phyloP scores from a whole-genome alignment of 2,113 vertebrate species.

The Prolemur simus region DNA sequence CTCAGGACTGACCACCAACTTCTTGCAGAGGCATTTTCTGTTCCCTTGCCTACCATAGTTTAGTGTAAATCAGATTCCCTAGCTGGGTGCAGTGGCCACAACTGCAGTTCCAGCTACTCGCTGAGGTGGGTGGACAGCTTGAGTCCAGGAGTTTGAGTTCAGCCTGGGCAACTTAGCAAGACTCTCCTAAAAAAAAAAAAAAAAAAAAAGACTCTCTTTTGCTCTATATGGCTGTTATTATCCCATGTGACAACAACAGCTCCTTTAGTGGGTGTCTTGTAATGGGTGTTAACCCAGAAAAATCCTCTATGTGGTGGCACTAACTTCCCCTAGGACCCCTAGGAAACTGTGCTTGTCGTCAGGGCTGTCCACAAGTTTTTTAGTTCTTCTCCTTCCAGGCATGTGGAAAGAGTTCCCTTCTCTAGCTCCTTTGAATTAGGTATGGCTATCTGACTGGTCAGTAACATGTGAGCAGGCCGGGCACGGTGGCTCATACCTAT shows the following conservation, averaged over 20 bases:
- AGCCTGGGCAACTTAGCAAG: too few species aligned
- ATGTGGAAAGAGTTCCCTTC: background rate
- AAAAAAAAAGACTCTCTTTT: background rate
- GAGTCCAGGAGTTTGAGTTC: too few species aligned
- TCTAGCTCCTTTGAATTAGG: background rate
- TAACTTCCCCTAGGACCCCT: background rate
- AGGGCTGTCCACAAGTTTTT: background rate
- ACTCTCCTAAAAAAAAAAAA: too few species aligned
- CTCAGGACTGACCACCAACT: background rate
- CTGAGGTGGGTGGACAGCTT: too few species aligned
- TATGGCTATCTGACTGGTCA: background rate
- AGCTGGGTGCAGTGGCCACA: too few species aligned
- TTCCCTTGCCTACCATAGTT: background rate
- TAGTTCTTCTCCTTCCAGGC: background rate
- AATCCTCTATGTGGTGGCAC: background rate
- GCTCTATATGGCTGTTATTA: background rate
- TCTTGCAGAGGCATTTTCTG: background rate
- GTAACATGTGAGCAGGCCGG: background rate
- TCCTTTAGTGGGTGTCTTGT: background rate
- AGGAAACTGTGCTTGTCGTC: background rate
- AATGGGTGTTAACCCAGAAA: background rate
- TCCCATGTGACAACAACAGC: background rate
- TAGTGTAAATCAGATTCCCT: background rate
- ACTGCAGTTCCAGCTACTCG: too few species aligned
- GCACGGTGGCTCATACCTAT: too few species aligned